Evolutionary conservation across 2,797 vertebrate genomes (phyloP).

Genomic region (Kryptolebias ocellatus): DNA sequence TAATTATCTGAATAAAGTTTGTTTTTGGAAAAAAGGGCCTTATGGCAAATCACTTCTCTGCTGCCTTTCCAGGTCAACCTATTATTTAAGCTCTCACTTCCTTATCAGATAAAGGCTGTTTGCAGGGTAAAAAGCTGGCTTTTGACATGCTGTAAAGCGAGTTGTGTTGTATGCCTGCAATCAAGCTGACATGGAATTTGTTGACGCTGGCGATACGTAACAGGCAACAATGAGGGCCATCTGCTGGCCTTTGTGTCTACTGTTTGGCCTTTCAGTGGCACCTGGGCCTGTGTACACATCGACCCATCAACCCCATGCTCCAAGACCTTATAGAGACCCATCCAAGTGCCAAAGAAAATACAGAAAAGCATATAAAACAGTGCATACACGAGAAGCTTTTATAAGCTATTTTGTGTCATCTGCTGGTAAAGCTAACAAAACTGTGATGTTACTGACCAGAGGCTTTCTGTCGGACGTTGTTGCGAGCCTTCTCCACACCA

Average conservation of each 20-base stretch:
- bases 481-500: conserved; percentile 94
- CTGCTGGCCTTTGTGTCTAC: conserved; percentile 75
- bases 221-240: conserved; percentile 74
- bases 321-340: too few relatives aligned
- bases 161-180: conserved; percentile 47
- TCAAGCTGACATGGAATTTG: conserved; percentile 74
- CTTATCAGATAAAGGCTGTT: conserved; percentile 70
- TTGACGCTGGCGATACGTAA: conserved; percentile 69
- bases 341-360: neutral
- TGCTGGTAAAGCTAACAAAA: neutral
- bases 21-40: conserved; percentile 51
- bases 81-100: conserved; percentile 65
- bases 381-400: too few relatives aligned
- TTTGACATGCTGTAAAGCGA: conserved; percentile 56
- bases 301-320: conserved; percentile 36
- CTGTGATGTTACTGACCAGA: conserved; percentile 83
- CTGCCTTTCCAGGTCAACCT: conserved; percentile 48
- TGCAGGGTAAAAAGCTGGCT: conserved; percentile 50
- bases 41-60: conserved; percentile 35
- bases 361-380: too few relatives aligned
- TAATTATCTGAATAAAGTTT: conserved; percentile 60
- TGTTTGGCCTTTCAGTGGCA: conserved; percentile 67
- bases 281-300: conserved; percentile 65
- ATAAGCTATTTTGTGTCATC: neutral
- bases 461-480: conserved; percentile 92